A percentile compares a stretch with the other conserved stretches of the same genome.
Evolutionary conservation across 92 coral and sea anemone species (phyloP).

Genomic region (Scolanthus callimorphus): DNA sequence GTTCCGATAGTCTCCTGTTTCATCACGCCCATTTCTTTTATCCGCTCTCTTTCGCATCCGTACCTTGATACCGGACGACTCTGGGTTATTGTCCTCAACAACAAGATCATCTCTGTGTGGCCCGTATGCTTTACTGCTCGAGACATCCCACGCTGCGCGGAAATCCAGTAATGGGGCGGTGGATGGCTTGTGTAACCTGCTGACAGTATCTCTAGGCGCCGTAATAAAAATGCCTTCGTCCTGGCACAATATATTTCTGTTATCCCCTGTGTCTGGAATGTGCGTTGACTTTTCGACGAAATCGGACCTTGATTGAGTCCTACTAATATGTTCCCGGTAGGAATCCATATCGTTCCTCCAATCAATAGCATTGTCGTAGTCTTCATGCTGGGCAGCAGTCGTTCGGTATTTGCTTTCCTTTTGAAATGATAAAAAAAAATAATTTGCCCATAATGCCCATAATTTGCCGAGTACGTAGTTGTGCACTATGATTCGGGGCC

Average conservation of each 20-base stretch:
- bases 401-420: no score
- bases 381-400: no score
- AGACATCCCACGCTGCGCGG: constrained; percentile 50
- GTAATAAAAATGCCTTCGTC: constrained; percentile 46
- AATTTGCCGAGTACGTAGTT: no score
- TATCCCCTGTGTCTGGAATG: neutral
- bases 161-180: constrained; percentile 3
- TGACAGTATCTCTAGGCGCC: constrained; percentile 42
- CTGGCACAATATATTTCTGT: neutral
- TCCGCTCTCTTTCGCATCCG: constrained; percentile 26
- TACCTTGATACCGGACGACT: constrained; percentile 50
- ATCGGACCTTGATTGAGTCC: constrained; percentile 3
- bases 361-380: constrained; percentile 17
- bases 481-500: no score
- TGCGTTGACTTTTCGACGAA: neutral
- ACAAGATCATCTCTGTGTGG: constrained; percentile 10
- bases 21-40: neutral
- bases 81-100: constrained; percentile 57
- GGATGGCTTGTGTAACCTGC: constrained; percentile 21
- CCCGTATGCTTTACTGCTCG: neutral
- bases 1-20: no score
- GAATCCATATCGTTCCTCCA: constrained; percentile 54
- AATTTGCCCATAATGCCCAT: no score
- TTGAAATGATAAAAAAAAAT: no score
- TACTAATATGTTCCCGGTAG: constrained; percentile 40